A percentile compares a stretch with the other conserved stretches of the same genome.
Evolutionary conservation across 2,888 invertebrate genomes (phyloP).

Genomic region (Listrodromus nycthemerus): DNA sequence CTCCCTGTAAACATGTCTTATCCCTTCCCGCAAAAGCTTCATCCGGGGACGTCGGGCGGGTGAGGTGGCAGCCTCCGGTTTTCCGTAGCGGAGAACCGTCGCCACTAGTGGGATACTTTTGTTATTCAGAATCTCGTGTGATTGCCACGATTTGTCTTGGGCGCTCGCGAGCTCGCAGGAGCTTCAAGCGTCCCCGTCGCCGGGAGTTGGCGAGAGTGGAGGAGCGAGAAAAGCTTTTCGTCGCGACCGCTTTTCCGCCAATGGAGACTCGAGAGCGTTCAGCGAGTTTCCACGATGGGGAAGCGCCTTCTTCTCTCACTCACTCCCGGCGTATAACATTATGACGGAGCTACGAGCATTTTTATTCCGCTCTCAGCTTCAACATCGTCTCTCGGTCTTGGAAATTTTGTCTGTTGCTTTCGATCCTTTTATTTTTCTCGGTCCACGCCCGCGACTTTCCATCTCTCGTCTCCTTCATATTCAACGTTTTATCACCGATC

Average conservation of each 20-base stretch:
- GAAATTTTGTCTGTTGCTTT: constrained; percentile 14
- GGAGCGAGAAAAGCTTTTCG: constrained; percentile 59
- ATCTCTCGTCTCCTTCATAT: constrained; percentile 10
- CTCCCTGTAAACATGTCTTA: constrained; percentile 73
- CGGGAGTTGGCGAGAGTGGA: constrained; percentile 3
- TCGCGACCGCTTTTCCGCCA: constrained; percentile 60
- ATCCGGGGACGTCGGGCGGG: constrained; percentile 48
- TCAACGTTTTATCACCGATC: constrained; percentile 38
- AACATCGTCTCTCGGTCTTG: constrained; percentile 33
- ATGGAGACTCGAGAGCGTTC: constrained; percentile 49
- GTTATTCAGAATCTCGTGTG: constrained; percentile 74
- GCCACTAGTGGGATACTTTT: constrained; percentile 71
- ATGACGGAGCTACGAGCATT: constrained; percentile 66
- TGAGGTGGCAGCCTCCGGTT: constrained; percentile 36
- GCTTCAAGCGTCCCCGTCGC: constrained; percentile 37
- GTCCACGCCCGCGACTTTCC: constrained; percentile 5
- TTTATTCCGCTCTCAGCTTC: constrained; percentile 61
- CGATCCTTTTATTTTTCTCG: constrained; percentile 6
- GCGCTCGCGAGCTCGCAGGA: constrained; percentile 12
- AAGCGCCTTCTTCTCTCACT: neutral
- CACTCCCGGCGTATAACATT: constrained; percentile 61
- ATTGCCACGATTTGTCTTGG: constrained; percentile 73
- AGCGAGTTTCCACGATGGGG: constrained; percentile 33
- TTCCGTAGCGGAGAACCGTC: constrained; percentile 36
- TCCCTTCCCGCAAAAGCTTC: constrained; percentile 67